phyloP scores from a whole-genome alignment of 1,140 invertebrate genomes.

The Drosophila chauvacae region DNA sequence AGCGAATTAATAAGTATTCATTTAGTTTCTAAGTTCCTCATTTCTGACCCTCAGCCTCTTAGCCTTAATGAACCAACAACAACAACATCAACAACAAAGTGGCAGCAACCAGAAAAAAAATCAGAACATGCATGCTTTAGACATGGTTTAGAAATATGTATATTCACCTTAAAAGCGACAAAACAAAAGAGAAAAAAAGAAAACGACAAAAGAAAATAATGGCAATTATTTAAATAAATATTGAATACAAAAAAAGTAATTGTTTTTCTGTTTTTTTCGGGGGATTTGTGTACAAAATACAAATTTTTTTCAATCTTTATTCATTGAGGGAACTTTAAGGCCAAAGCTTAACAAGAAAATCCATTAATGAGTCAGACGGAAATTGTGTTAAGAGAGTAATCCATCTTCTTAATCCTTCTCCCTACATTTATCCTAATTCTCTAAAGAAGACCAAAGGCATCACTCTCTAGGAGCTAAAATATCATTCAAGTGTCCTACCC shows the following conservation, averaged over 20 bases:
- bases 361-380: too few relatives aligned
- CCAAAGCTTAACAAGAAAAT: too few relatives aligned
- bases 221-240: constrained; percentile 81
- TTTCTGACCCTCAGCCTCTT: constrained; percentile 48
- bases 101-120: constrained; percentile 35
- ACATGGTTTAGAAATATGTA: constrained; percentile 44
- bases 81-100: constrained; percentile 31
- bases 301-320: too few relatives aligned
- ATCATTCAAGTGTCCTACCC: too few relatives aligned
- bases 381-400: background rate
- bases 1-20: constrained; percentile 64
- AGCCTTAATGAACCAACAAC: constrained; percentile 42
- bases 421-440: too few relatives aligned
- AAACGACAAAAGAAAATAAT: constrained; percentile 55
- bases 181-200: constrained; percentile 36
- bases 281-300: background rate
- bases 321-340: too few relatives aligned
- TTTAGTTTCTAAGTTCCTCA: constrained; percentile 58
- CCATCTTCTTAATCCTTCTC: background rate
- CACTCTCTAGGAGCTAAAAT: too few relatives aligned
- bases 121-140: constrained; percentile 32
- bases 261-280: background rate
- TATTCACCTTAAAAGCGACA: constrained; percentile 33
- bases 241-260: constrained; percentile 67
- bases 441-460: too few relatives aligned